Evolutionary conservation across 1,140 invertebrate genomes (phyloP), one percentile per base, ranked within the genome.

Genomic region (Nymphalis io): DNA sequence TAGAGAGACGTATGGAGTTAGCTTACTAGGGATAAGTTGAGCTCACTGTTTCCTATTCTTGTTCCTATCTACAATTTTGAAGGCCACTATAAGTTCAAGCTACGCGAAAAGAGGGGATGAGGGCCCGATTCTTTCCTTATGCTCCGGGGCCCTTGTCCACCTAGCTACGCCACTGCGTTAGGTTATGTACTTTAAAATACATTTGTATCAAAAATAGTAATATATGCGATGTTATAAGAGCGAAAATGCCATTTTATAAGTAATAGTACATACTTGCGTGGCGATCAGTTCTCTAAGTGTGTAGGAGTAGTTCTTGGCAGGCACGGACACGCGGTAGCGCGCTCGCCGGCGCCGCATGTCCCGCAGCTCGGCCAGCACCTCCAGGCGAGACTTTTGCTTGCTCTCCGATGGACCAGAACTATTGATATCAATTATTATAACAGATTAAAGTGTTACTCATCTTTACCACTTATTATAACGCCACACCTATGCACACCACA

Each of bases 281-380:
- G 92, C 87, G 61, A 95, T 94, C 8, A 95, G 91, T 81, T 94
- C 94, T 11, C 94, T 89, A 13, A 95, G 80, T 21, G 94, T 92
- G 84, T 95, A 93, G 0, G 90, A 93, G 27, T 95, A 93, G 65
- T 93, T 95, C 74, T 93, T 93, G 60, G 93, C 93, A 78, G 94
- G 94, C 39, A 93, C 94, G 64, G 95, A 93, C 38, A 94, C 93
- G 81, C 92, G 93, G 73, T 95, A 94, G 77, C 94, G 94, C 2
- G 92, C 84, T 76, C 94, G 90, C 0, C 95, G 90, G 23, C 95
- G 91, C 83, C 94, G 94, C 68, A 94, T 90, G 82, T 95, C 93
- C 10, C 95, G 90, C 75, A 94, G 92, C 73, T 93, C 91, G 0
- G 93, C 92, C 21, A 94, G 73, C 46, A 93, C 80, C 74, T 95